Conservation (phyloP, 2,113 vertebrate species). For the Etheostoma cragini region DNA sequence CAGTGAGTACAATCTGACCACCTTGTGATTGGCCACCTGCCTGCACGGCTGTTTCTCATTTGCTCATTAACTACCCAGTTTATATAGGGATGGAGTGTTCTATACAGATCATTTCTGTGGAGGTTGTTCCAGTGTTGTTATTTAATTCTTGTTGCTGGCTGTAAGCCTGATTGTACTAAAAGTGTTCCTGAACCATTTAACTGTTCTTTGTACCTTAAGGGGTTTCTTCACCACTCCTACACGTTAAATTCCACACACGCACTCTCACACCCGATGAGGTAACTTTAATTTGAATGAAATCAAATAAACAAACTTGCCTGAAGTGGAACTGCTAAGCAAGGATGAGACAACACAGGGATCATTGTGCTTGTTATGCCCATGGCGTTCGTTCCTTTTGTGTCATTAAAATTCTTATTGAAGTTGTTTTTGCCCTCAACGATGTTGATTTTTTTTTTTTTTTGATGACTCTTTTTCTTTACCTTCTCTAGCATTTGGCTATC, state of each 20-base stretch:
- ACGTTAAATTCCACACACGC: constrained; percentile 18
- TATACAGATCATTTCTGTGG: not conserved
- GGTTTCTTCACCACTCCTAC: constrained; percentile 18
- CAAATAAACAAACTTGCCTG: constrained; percentile 69
- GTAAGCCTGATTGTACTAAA: not conserved
- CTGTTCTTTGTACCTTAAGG: not conserved
- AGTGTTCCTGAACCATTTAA: constrained; percentile 13
- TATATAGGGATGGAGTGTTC: not conserved
- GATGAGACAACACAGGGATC: constrained; percentile 56
- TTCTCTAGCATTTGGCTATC: constrained; percentile 21
- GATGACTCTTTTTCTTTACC: constrained; percentile 50
- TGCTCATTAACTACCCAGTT: not conserved
- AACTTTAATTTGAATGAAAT: constrained; percentile 66
- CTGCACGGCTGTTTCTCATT: constrained; percentile 42
- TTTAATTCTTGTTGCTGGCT: not conserved
- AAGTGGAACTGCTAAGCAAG: constrained; percentile 51
- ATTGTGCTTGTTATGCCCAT: constrained; percentile 56
- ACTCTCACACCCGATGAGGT: constrained; percentile 43
- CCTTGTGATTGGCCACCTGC: constrained; percentile 23
- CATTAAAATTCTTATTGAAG: constrained; percentile 63
- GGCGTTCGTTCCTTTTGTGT: constrained; percentile 52
- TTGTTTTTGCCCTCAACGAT: constrained; percentile 34
- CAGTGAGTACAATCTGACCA: constrained; percentile 17
- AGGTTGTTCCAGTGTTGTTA: not conserved
- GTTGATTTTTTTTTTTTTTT: constrained; percentile 65